Evolutionary conservation across 2,113 vertebrate species (phyloP).

Genomic region (Pimephales promelas): DNA sequence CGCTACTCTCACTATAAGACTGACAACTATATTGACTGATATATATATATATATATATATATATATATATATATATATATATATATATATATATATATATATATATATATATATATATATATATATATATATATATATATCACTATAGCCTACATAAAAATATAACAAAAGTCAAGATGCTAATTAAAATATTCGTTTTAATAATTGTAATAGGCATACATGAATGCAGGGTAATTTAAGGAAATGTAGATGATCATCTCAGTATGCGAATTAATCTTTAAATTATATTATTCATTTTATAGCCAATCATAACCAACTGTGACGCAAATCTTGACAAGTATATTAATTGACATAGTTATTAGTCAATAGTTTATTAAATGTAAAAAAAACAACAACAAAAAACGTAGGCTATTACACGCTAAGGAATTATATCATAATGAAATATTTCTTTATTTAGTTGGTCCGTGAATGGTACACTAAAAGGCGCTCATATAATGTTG

Average conservation of each 20-base stretch:
- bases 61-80: too few species aligned
- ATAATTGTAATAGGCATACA: not conserved
- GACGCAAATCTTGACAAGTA: not conserved
- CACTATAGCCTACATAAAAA: not conserved
- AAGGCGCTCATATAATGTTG: not conserved
- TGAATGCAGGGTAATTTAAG: not conserved
- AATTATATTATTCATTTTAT: not conserved
- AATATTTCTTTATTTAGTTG: not conserved
- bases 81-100: too few species aligned
- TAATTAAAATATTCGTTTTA: conserved; percentile 16
- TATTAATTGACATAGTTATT: not conserved
- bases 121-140: too few species aligned
- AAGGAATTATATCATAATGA: too few species aligned
- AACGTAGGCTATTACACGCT: too few species aligned
- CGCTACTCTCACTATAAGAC: not conserved
- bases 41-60: too few species aligned
- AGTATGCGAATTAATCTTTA: not conserved
- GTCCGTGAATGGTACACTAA: not conserved
- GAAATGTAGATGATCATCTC: not conserved
- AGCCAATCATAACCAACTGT: not conserved
- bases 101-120: too few species aligned
- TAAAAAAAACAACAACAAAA: too few species aligned
- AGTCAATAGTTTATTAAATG: too few species aligned
- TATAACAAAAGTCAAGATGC: not conserved
- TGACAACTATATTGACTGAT: not conserved